Evolutionary conservation across 1,140 invertebrate species (phyloP), one percentile per base, ranked within the genome.

Genomic region (Apis laboriosa): DNA sequence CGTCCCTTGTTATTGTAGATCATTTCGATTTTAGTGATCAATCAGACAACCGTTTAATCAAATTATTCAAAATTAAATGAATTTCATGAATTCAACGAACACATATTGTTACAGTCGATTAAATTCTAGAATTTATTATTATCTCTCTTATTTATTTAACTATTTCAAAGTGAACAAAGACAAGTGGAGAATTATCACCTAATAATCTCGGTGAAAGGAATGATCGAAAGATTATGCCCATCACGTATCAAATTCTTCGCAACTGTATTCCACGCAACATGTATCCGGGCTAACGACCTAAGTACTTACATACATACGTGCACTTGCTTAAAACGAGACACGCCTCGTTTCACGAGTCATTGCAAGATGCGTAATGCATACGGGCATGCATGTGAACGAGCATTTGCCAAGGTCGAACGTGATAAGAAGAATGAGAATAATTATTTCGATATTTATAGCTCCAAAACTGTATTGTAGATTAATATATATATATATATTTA

Each of bases 261-360:
- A 49, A 66, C 21, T 49, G 24, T 56, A 53, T 64, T 56, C 68
- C 55, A 9, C 70, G 15, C 55, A n/a, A 66, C 71, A 34, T 56
- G 56, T 34, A 76, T 67, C 51, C 71, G 72, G 70, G 79, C 72
- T 81, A 81, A 76, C 34, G 72, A 81, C 71, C 63, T 15, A 34
- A 8, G 49, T 24, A 75, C 4, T 43, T 43, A 43, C 34, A 11
- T 15, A 63, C 12, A 13, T 28, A 63, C 61, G 1, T 12, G 17
- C 19, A 17, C 58, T 58, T n/a, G 55, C 24, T 66, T 12, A 13
- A 55, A 53, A 73, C 21, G 34, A 58, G 71, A 58, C 61, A 67
- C 51, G 19, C 72, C 51, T 76, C n/a, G n/a, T 77, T 60, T 11
- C 21, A 2, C 78, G 78, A 43, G 1, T 63, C 12, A 13, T 80